Percentiles rank a stretch among this genome's conserved stretches.
These are phyloP conservation scores for Chanos chanos DNA, from an alignment of 2,797 vertebrate genomes.

Conservation along the genomic window DNA sequence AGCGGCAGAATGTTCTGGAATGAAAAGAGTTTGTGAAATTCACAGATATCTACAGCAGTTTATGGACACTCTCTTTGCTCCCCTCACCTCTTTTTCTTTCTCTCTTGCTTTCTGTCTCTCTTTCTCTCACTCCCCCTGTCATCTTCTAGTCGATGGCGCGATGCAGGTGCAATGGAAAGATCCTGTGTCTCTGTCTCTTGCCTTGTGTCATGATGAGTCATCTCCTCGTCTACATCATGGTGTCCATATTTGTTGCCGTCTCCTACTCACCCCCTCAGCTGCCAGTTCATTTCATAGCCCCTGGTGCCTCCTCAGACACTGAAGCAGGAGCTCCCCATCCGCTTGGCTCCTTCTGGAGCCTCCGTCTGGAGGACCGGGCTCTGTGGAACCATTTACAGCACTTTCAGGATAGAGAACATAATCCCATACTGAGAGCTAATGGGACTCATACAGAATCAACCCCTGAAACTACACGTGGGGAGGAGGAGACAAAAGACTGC, in stretches of 20 bases:
- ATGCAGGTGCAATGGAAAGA: slow-evolving; percentile 66
- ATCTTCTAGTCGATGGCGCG: slow-evolving; percentile 63
- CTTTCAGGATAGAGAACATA: slow-evolving; percentile 66
- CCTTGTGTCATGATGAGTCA: slow-evolving; percentile 78
- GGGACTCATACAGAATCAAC: slow-evolving; percentile 32
- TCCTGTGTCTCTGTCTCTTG: slow-evolving; percentile 73
- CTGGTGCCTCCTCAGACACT: slow-evolving; percentile 62
- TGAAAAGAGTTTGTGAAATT: too few species aligned
- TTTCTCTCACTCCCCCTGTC: slow-evolving; percentile 17
- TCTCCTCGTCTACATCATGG: slow-evolving; percentile 70
- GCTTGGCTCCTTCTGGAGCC: slow-evolving; percentile 70
- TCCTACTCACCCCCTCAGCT: slow-evolving; percentile 68
- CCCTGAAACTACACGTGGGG: not conserved
- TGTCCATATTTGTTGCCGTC: slow-evolving; percentile 73
- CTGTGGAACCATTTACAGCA: slow-evolving; percentile 77
- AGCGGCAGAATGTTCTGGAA: too few species aligned
- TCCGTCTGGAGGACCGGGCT: slow-evolving; percentile 63
- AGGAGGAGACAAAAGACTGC: slow-evolving; percentile 47
- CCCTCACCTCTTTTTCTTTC: not conserved
- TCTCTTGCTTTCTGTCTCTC: not conserved
- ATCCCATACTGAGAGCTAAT: slow-evolving; percentile 67
- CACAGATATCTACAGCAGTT: too few species aligned
- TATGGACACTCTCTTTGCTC: not conserved
- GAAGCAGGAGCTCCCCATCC: slow-evolving; percentile 60
- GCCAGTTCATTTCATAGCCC: slow-evolving; percentile 63